These are phyloP conservation scores for cat (Felis catus) DNA, from an alignment of 2,113 vertebrate species.

Conservation along the genomic window DNA sequence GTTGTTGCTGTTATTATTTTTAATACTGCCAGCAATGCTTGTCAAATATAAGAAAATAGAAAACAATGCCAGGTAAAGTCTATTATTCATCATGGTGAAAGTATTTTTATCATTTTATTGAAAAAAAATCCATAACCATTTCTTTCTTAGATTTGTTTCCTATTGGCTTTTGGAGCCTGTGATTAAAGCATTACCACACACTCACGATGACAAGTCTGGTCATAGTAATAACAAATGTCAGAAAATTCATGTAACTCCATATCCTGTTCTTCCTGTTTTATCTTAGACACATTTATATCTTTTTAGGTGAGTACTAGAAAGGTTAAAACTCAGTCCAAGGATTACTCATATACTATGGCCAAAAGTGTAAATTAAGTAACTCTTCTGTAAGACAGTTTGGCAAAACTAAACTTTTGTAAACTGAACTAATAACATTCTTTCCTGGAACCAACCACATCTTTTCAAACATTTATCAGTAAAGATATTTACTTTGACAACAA, in stretches of 20 bases:
- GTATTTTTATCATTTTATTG: conserved; percentile 4
- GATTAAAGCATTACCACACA: neutral
- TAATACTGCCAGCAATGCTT: neutral
- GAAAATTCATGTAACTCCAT: neutral
- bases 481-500: neutral
- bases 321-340: neutral
- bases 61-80: neutral
- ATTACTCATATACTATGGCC: neutral
- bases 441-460: neutral
- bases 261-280: neutral
- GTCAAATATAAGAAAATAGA: neutral
- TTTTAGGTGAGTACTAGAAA: neutral
- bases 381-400: neutral
- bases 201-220: neutral
- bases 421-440: neutral
- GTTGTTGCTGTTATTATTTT: neutral
- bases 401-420: neutral
- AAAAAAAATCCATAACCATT: neutral
- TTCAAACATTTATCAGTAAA: conserved; percentile 15
- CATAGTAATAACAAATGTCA: neutral
- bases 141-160: neutral
- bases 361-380: neutral
- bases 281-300: neutral
- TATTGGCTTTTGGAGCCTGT: neutral
- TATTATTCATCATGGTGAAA: neutral